Conservation (phyloP, 2,113 vertebrate genomes). For the Dipodomys ordii region DNA sequence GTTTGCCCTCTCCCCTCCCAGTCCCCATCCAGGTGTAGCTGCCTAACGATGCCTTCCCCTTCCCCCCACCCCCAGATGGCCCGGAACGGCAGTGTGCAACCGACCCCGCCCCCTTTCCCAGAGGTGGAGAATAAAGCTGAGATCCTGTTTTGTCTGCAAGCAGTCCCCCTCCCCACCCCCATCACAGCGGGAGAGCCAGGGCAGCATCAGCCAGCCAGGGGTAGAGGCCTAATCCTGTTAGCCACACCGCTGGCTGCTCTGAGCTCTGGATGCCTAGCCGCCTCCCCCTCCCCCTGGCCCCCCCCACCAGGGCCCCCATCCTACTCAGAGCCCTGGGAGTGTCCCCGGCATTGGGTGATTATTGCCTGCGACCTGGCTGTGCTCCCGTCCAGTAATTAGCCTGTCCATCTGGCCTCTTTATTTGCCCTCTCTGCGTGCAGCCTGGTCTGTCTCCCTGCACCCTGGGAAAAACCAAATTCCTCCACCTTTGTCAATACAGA, state of each 20-base stretch:
- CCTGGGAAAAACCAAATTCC: constrained; percentile 65
- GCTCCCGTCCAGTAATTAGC: constrained; percentile 59
- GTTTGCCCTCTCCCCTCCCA: too few species aligned
- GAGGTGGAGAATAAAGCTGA: neutral
- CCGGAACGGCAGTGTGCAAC: neutral
- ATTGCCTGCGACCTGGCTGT: constrained; percentile 44
- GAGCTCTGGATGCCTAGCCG: neutral
- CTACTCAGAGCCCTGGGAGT: neutral
- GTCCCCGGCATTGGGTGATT: constrained; percentile 21
- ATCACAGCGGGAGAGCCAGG: constrained; percentile 61
- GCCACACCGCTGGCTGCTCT: neutral
- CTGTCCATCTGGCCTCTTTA: constrained; percentile 50
- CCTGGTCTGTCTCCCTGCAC: neutral
- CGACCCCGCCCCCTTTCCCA: neutral
- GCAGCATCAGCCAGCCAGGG: neutral
- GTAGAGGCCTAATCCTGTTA: constrained; percentile 75
- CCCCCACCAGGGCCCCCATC: neutral
- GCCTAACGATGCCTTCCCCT: neutral
- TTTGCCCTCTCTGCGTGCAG: constrained; percentile 57
- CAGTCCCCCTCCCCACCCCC: neutral
- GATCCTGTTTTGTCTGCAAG: constrained; percentile 73
- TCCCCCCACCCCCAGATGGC: neutral
- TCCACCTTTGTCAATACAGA: constrained; percentile 69
- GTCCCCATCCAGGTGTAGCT: fast-evolving
- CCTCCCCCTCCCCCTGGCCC: neutral